phyloP scores from a whole-genome alignment of 2,888 invertebrate species.

The Leucoma salicis region DNA sequence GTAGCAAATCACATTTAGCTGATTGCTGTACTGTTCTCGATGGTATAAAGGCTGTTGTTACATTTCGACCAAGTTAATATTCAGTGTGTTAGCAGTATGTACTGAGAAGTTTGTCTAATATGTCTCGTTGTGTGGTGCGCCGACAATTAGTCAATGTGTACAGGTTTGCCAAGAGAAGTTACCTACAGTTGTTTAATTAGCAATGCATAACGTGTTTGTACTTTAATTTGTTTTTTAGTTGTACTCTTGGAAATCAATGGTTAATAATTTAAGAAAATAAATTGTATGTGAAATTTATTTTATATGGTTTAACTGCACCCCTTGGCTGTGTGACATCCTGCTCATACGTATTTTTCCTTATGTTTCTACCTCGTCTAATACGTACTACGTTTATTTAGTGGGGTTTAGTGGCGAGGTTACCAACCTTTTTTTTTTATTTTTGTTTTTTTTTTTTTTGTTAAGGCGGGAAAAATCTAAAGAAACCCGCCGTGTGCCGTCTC shows the following conservation, averaged over 20 bases:
- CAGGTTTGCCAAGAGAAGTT: constrained; percentile 81
- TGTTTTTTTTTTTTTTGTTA: too few relatives aligned
- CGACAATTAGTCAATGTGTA: constrained; percentile 74
- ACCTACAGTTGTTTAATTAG: constrained; percentile 82
- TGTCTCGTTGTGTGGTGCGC: constrained; percentile 77
- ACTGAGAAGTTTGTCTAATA: constrained; percentile 44
- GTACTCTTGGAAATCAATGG: constrained; percentile 83
- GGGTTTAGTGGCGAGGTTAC: too few relatives aligned
- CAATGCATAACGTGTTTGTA: constrained; percentile 82
- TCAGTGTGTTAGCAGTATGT: constrained; percentile 52
- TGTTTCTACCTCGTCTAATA: too few relatives aligned
- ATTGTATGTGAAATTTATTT: constrained; percentile 77
- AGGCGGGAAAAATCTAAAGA: too few relatives aligned
- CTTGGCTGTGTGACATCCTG: too few relatives aligned
- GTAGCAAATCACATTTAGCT: constrained; percentile 72
- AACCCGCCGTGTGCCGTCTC: too few relatives aligned
- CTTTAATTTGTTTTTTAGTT: constrained; percentile 83
- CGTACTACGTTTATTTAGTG: too few relatives aligned
- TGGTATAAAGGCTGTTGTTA: constrained; percentile 69
- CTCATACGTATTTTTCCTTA: too few relatives aligned
- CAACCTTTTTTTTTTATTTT: too few relatives aligned
- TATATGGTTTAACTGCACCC: constrained; percentile 35
- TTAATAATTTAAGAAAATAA: constrained; percentile 83
- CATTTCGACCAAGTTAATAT: constrained; percentile 68
- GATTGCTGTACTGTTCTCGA: constrained; percentile 70